A percentile compares a stretch with the other conserved stretches of the same genome.
phyloP scores from a whole-genome alignment of 2,797 vertebrate species.

The Sebastes itinus region DNA sequence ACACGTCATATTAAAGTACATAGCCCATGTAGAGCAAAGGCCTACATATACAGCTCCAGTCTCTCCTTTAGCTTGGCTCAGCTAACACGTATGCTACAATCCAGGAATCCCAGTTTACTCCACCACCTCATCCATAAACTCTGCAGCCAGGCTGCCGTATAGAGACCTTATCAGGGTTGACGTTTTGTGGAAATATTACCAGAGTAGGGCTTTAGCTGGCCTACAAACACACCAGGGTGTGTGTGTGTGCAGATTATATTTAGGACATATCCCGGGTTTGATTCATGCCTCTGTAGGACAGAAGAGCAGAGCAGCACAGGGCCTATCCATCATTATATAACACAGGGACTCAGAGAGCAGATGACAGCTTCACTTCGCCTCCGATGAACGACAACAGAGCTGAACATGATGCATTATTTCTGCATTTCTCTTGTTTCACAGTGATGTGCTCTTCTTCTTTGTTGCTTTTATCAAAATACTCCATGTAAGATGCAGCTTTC shows the following conservation, averaged over 20 bases:
- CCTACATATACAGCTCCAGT: not conserved
- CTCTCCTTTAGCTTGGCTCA: not conserved
- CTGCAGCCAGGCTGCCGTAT: not conserved
- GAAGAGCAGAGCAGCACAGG: conserved; percentile 34
- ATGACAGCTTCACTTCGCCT: conserved; percentile 60
- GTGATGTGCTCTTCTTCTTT: not conserved
- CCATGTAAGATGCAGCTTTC: not conserved
- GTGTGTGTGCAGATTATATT: conserved; percentile 43
- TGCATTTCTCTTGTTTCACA: not conserved
- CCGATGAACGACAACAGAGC: conserved; percentile 37
- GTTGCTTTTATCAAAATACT: not conserved
- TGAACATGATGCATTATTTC: conserved; percentile 28
- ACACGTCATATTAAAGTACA: not conserved
- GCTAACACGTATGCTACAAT: not conserved
- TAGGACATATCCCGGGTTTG: conserved; percentile 57
- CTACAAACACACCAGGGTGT: conserved; percentile 6
- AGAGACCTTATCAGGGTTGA: conserved; percentile 19
- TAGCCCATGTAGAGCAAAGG: not conserved
- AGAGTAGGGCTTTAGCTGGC: conserved; percentile 35
- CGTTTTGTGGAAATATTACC: conserved; percentile 9
- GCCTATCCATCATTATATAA: conserved; percentile 69
- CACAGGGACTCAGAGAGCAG: conserved; percentile 39
- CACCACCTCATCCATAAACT: conserved; percentile 14
- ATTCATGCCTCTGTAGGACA: conserved; percentile 56
- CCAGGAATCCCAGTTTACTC: not conserved